Evolutionary conservation across 2,888 invertebrate species (phyloP).

Genomic region (Empis livida): DNA sequence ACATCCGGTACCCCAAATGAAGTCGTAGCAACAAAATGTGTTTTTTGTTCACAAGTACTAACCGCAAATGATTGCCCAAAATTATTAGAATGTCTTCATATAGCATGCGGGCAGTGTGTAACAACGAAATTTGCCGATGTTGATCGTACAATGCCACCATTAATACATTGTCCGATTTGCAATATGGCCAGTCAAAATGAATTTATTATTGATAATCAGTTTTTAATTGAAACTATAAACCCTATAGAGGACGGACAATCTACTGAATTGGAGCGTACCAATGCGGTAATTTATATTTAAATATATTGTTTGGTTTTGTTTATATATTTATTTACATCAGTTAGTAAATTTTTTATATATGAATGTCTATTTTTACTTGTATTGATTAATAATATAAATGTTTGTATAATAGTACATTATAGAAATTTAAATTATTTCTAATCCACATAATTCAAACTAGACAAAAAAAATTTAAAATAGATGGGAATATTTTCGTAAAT

Average conservation of each 20-base stretch:
- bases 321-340: no score
- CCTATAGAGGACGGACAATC: conserved; percentile 15
- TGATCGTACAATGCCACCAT: conserved; percentile 31
- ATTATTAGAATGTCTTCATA: conserved; percentile 78
- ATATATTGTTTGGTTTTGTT: no score
- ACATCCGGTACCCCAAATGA: conserved; percentile 11
- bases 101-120: conserved; percentile 66
- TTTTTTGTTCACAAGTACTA: conserved; percentile 41
- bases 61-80: conserved; percentile 53
- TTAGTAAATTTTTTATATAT: no score
- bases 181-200: conserved; percentile 56
- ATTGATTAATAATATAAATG: no score
- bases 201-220: conserved; percentile 73
- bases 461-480: no score
- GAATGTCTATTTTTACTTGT: no score
- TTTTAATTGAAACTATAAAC: conserved; percentile 49
- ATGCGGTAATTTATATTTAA: conserved; percentile 36
- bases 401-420: no score
- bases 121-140: conserved; percentile 45
- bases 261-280: background rate
- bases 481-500: no score
- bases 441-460: no score
- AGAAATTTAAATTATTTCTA: no score
- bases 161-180: conserved; percentile 54
- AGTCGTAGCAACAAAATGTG: conserved; percentile 39